Evolutionary conservation across 2,888 invertebrate genomes (phyloP).

Genomic region (Arenicola marina): DNA sequence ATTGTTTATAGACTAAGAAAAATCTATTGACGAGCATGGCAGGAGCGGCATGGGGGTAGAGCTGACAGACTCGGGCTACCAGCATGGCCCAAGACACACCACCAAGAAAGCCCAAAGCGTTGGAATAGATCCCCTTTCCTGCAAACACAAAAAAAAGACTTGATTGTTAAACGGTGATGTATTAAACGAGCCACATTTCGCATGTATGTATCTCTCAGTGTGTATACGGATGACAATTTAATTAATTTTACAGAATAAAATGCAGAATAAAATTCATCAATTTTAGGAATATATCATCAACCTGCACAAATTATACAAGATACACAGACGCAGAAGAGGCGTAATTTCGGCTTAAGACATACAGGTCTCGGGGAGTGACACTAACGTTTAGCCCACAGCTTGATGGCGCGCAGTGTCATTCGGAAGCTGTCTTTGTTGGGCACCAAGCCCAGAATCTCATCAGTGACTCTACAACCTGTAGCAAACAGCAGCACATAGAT

Average conservation of each 20-base stretch:
- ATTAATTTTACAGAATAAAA: background rate
- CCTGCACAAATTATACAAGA: no score
- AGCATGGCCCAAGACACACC: conserved; percentile 99
- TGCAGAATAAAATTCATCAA: background rate
- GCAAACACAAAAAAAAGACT: no score
- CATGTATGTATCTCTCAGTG: no score
- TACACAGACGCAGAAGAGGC: no score
- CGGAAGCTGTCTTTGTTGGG: conserved; percentile 94
- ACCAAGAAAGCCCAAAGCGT: conserved; percentile 94
- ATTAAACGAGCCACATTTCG: no score
- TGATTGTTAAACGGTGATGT: no score
- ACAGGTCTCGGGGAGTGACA: no score
- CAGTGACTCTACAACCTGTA: conserved; percentile 89
- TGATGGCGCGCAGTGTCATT: conserved; percentile 89
- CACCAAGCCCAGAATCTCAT: conserved; percentile 94
- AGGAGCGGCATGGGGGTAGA: conserved; percentile 95
- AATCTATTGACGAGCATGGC: conserved; percentile 96
- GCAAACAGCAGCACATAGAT: conserved; percentile 1
- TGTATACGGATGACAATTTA: no score
- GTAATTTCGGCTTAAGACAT: background rate
- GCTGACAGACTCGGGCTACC: conserved; percentile 95
- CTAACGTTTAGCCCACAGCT: conserved; percentile 99
- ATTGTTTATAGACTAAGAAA: conserved; percentile 97
- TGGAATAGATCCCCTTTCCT: conserved; percentile 94
- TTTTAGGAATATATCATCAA: no score